phyloP scores from a whole-genome alignment of 1,140 invertebrate species.

The Sogatella furcifera region DNA sequence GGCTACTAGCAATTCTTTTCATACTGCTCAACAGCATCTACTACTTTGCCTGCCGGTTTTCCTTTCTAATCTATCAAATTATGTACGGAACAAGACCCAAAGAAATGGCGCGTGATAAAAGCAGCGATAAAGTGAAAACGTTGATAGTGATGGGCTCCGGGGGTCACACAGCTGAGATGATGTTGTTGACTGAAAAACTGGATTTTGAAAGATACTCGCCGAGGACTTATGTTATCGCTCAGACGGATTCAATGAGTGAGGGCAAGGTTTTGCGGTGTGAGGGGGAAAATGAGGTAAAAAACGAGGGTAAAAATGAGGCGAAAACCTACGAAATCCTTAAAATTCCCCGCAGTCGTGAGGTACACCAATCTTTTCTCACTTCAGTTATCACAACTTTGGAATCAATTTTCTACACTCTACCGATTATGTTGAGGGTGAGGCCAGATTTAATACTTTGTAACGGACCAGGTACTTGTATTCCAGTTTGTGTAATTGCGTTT shows the following conservation, averaged over 20 bases:
- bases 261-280: slow-evolving; percentile 39
- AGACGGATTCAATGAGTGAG: slow-evolving; percentile 63
- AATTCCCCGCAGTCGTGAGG: slow-evolving; percentile 76
- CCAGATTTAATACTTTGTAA: slow-evolving; percentile 82
- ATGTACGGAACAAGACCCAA: neutral
- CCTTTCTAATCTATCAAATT: neutral
- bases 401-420: slow-evolving; percentile 54
- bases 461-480: slow-evolving; percentile 92
- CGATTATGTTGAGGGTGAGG: slow-evolving; percentile 52
- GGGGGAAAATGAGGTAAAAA: neutral
- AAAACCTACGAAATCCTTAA: slow-evolving; percentile 39
- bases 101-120: neutral
- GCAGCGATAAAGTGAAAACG: slow-evolving; percentile 27
- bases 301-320: slow-evolving; percentile 30
- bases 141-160: slow-evolving; percentile 50
- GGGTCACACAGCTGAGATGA: slow-evolving; percentile 84
- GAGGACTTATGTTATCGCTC: slow-evolving; percentile 65
- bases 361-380: slow-evolving; percentile 74
- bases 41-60: too few species aligned
- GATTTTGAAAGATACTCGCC: slow-evolving; percentile 49
- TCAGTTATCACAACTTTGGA: slow-evolving; percentile 66
- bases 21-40: too few species aligned
- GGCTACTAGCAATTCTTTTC: too few species aligned
- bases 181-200: slow-evolving; percentile 53
- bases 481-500: slow-evolving; percentile 63